Evolutionary conservation across 2,888 invertebrate species (phyloP).

Genomic region (Chalcosyrphus nemorum): DNA sequence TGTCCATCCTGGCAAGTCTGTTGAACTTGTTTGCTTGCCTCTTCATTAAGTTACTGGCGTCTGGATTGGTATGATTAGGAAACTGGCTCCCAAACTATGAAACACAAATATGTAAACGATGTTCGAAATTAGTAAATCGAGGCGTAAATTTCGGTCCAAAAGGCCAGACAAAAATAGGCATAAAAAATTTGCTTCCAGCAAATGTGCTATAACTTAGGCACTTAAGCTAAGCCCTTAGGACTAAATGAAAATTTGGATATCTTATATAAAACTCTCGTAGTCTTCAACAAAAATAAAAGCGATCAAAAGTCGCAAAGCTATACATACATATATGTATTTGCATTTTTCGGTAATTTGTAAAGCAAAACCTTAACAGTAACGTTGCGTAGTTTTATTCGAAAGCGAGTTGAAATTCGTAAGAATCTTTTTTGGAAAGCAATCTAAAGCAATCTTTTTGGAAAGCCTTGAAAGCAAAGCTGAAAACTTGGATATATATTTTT

Average conservation of each 20-base stretch:
- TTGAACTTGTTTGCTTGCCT: not conserved
- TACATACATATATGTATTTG: not conserved
- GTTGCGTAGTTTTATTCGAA: not conserved
- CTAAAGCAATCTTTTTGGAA: not conserved
- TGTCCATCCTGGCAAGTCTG: not conserved
- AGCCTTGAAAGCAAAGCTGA: not conserved
- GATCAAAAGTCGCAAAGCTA: not conserved
- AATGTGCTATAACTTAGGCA: not conserved
- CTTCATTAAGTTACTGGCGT: not conserved
- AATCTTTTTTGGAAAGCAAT: not conserved
- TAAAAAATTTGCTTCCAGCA: not conserved
- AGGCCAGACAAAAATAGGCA: not conserved
- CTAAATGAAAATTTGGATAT: not conserved
- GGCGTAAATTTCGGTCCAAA: not conserved
- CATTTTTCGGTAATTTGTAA: not conserved
- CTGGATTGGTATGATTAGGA: not conserved
- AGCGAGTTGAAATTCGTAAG: too few species aligned
- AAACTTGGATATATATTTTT: not conserved
- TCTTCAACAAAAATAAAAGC: not conserved
- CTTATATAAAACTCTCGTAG: not conserved
- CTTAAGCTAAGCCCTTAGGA: not conserved
- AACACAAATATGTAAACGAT: slow-evolving; percentile 22
- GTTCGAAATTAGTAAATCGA: not conserved
- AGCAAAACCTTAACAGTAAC: not conserved
- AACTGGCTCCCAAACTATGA: slow-evolving; percentile 22